Evolutionary conservation across 2,797 vertebrate genomes (phyloP).

Genomic region (Meriones psammophilus): DNA sequence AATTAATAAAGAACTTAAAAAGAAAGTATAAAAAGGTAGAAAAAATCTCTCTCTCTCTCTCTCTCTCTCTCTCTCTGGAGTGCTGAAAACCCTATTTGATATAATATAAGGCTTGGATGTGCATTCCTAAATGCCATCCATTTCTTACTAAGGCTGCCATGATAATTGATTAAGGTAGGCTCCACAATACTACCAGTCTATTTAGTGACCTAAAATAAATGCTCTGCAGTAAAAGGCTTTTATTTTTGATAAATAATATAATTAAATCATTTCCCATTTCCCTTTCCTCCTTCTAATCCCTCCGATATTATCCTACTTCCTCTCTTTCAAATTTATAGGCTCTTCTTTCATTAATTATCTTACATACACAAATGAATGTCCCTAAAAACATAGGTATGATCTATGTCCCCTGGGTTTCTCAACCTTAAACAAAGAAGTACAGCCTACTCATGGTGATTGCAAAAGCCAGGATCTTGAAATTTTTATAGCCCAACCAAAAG

Average conservation of each 20-base stretch:
- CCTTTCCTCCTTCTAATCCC: neutral
- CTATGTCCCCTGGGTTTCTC: neutral
- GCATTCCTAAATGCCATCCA: neutral
- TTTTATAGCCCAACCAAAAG: constrained; percentile 24
- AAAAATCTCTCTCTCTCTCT: too few species aligned
- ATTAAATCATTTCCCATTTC: neutral
- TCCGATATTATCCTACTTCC: neutral
- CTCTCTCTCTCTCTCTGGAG: neutral
- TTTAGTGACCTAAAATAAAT: neutral
- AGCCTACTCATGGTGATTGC: neutral
- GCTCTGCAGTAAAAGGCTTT: neutral
- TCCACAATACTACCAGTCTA: neutral
- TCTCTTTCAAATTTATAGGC: neutral
- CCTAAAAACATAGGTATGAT: neutral
- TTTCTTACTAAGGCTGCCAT: neutral
- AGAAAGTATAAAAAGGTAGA: too few species aligned
- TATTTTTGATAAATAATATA: neutral
- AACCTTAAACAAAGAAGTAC: neutral
- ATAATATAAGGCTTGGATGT: neutral
- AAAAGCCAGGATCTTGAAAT: neutral
- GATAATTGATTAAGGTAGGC: constrained; percentile 10
- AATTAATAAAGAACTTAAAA: too few species aligned
- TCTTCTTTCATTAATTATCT: neutral
- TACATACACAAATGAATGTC: neutral
- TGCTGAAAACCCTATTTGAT: neutral